Conservation (phyloP, 2,888 invertebrate genomes). For the Noctua fimbriata region DNA sequence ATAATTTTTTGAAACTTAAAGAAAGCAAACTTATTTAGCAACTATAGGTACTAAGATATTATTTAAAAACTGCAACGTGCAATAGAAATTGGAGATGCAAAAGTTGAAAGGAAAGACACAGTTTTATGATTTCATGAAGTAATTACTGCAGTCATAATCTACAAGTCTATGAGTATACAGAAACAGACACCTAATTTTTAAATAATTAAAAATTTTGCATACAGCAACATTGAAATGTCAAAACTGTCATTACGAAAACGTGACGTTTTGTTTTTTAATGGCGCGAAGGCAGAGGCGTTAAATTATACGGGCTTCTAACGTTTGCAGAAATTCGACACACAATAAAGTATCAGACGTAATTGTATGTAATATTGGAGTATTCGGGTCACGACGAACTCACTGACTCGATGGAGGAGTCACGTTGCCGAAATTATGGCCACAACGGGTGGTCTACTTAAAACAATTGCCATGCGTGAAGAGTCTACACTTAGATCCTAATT, state of each 20-base stretch:
- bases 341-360: conserved; percentile 54
- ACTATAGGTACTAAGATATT: not conserved
- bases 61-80: not conserved
- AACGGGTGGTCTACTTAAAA: conserved; percentile 54
- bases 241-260: conserved; percentile 54
- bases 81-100: conserved; percentile 17
- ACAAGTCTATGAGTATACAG: not conserved
- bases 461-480: conserved; percentile 34
- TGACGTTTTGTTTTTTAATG: conserved; percentile 48
- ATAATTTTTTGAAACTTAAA: not conserved
- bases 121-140: not conserved
- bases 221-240: conserved; percentile 58
- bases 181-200: not conserved
- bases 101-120: not conserved
- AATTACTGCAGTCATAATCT: not conserved
- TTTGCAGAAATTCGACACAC: conserved; percentile 50
- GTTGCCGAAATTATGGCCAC: conserved; percentile 49
- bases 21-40: not conserved
- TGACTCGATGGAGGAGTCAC: conserved; percentile 28
- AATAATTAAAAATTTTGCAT: conserved; percentile 12
- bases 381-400: conserved; percentile 41
- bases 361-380: conserved; percentile 50
- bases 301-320: conserved; percentile 56
- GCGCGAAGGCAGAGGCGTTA: conserved; percentile 59
- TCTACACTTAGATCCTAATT: conserved; percentile 28